phyloP scores from a whole-genome alignment of 1,140 invertebrate species.

The Nomia melanderi region DNA sequence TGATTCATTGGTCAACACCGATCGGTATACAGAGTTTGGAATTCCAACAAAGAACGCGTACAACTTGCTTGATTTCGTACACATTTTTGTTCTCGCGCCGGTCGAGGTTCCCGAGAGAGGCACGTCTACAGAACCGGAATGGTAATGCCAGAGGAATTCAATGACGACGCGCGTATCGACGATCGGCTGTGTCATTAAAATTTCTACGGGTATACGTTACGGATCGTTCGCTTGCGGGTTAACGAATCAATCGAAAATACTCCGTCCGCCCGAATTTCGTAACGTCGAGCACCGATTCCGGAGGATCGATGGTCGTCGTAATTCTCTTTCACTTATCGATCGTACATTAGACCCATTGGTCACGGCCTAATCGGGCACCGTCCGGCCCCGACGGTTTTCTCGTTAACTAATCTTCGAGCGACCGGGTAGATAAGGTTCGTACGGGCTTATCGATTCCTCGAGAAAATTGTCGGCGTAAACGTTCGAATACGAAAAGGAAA shows the following conservation, averaged over 20 bases:
- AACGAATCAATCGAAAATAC: not conserved
- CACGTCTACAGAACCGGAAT: not conserved
- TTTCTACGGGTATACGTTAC: not conserved
- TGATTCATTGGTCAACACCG: too few relatives aligned
- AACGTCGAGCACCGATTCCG: not conserved
- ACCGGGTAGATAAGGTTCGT: not conserved
- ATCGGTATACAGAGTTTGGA: too few relatives aligned
- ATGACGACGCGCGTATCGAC: not conserved
- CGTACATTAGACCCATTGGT: not conserved
- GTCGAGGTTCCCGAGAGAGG: too few relatives aligned
- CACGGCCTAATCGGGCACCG: not conserved
- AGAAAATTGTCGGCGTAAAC: not conserved
- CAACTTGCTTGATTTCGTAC: too few relatives aligned
- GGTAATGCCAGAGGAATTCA: not conserved
- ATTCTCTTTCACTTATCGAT: constrained; percentile 22
- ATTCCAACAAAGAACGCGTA: not conserved
- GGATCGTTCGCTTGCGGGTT: not conserved
- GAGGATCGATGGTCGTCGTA: not conserved
- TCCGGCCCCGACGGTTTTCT: not conserved
- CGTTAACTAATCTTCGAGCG: constrained; percentile 14
- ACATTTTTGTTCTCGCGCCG: too few relatives aligned
- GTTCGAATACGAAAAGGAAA: too few relatives aligned
- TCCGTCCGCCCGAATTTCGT: not conserved
- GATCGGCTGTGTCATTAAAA: not conserved
- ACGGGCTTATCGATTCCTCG: not conserved